A percentile compares a stretch with the other conserved stretches of the same genome.
Evolutionary conservation across 1,140 invertebrate genomes (phyloP).

Genomic region (Bactericera cockerelli): DNA sequence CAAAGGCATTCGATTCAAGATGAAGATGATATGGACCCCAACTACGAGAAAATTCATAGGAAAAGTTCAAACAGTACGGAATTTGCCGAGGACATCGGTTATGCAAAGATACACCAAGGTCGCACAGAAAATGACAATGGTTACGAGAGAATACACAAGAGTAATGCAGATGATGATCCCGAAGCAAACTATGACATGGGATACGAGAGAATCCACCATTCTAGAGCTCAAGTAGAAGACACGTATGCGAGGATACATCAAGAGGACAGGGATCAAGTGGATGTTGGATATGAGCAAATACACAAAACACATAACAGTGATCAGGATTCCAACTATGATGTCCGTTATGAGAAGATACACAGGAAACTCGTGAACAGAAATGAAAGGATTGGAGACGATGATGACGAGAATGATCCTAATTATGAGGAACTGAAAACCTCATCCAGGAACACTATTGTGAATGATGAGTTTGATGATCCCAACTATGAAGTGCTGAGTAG

Average conservation of each 20-base stretch:
- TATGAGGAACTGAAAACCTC: slow-evolving; percentile 24
- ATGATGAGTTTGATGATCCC: background rate
- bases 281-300: slow-evolving; percentile 9
- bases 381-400: background rate
- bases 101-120: slow-evolving; percentile 12
- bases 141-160: background rate
- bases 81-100: slow-evolving; percentile 27
- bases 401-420: slow-evolving; percentile 21
- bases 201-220: background rate
- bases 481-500: background rate
- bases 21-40: slow-evolving; percentile 43
- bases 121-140: background rate
- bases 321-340: slow-evolving; percentile 10
- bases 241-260: background rate
- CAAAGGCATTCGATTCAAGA: slow-evolving; percentile 22
- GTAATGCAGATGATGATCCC: background rate
- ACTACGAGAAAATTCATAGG: slow-evolving; percentile 37
- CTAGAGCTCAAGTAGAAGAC: background rate
- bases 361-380: background rate
- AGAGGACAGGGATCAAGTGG: background rate
- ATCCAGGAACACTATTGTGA: background rate
- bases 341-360: background rate
- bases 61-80: background rate
- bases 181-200: background rate
- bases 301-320: slow-evolving; percentile 9